Evolutionary conservation across 2,113 vertebrate species (phyloP).

Genomic region (Ctenomys sociabilis): DNA sequence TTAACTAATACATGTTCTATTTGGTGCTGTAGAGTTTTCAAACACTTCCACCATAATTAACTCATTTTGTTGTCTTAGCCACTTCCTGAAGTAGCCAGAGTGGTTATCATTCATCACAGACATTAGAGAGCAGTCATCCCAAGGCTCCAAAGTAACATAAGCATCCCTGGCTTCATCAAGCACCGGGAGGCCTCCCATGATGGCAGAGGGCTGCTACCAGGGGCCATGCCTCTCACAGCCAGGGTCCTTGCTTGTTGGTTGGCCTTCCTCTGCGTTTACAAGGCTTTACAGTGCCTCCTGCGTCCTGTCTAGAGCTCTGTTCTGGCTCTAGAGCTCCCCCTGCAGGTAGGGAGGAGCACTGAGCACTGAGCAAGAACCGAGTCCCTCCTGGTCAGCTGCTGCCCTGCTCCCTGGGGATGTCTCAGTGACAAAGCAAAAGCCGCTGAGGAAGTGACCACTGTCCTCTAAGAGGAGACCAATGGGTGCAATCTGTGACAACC

Average conservation of each 20-base stretch:
- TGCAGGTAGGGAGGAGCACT: neutral
- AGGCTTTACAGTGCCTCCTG: neutral
- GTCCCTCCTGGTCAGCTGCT: neutral
- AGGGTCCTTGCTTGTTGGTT: neutral
- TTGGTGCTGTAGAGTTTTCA: neutral
- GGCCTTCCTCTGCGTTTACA: neutral
- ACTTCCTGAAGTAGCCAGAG: neutral
- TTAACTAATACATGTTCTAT: neutral
- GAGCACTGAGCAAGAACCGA: neutral
- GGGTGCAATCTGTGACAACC: constrained; percentile 36
- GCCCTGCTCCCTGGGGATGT: neutral
- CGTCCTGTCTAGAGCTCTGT: neutral
- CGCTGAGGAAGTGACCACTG: neutral
- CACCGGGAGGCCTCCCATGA: neutral
- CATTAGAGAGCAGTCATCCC: neutral
- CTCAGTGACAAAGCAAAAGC: neutral
- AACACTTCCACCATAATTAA: neutral
- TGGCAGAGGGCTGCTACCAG: neutral
- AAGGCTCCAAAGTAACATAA: no score
- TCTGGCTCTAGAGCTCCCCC: neutral
- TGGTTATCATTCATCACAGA: neutral
- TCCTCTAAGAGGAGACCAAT: neutral
- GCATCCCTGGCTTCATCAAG: rapidly evolving
- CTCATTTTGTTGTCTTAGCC: neutral
- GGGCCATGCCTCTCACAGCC: neutral